phyloP scores from a whole-genome alignment of 2,888 invertebrate species.

The Phyllotreta striolata region DNA sequence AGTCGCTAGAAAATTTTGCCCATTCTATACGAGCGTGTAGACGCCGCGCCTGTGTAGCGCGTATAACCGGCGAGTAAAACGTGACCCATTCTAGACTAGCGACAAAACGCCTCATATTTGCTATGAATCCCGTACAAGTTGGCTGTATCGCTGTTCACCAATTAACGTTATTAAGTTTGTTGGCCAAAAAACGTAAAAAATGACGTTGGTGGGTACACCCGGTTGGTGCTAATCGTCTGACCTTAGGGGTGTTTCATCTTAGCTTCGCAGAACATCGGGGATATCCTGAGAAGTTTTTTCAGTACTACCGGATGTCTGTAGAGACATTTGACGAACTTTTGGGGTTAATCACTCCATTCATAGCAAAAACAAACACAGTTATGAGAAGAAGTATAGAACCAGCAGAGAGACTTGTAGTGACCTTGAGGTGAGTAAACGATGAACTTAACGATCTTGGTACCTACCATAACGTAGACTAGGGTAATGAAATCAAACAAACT shows the following conservation, averaged over 20 bases:
- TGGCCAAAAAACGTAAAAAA: constrained; percentile 1
- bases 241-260: not conserved
- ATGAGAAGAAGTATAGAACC: constrained; percentile 11
- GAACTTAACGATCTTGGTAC: not conserved
- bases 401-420: constrained; percentile 3
- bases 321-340: constrained; percentile 4
- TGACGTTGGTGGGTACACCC: constrained; percentile 7
- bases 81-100: too few species aligned
- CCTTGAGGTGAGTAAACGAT: constrained; percentile 7
- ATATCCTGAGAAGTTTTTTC: constrained; percentile 7
- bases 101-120: too few species aligned
- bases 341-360: not conserved
- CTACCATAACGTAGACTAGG: too few species aligned
- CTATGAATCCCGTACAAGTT: not conserved
- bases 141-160: not conserved
- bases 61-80: too few species aligned
- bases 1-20: too few species aligned
- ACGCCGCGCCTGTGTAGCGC: too few species aligned
- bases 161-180: not conserved
- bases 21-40: too few species aligned
- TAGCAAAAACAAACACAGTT: not conserved
- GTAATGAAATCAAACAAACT: too few species aligned
- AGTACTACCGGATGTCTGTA: constrained; percentile 6
- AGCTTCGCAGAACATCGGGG: not conserved
- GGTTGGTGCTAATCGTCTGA: not conserved